Conservation (phyloP, 2,888 invertebrate genomes). For the Nysson spinosus region DNA sequence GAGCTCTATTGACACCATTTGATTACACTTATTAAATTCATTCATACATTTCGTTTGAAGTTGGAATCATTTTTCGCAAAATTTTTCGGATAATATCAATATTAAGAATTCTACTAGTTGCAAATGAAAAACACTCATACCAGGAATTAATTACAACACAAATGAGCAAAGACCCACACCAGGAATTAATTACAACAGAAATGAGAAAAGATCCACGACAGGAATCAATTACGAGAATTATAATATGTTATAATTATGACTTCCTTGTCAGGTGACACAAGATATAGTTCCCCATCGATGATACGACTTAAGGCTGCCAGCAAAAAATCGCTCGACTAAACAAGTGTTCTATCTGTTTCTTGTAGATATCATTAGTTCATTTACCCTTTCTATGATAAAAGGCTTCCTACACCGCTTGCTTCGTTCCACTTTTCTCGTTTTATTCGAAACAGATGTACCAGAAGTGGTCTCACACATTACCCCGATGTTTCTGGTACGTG, state of each 20-base stretch:
- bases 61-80: no score
- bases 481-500: conserved; percentile 55
- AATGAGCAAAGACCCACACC: no score
- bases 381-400: conserved; percentile 53
- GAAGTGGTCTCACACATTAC: conserved; percentile 30
- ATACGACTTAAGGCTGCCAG: not conserved
- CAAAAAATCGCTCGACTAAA: conserved; percentile 51
- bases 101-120: no score
- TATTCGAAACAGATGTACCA: conserved; percentile 68
- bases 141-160: no score
- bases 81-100: no score
- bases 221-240: no score
- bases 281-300: not conserved
- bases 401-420: conserved; percentile 35
- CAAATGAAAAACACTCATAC: no score
- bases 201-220: no score
- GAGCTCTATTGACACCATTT: not conserved
- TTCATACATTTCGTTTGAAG: no score
- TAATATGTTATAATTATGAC: no score
- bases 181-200: no score
- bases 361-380: conserved; percentile 43
- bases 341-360: conserved; percentile 35
- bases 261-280: no score
- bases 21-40: conserved; percentile 18
- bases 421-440: conserved; percentile 48